phyloP scores from a whole-genome alignment of 2,797 vertebrate species.

The Nyctibius grandis region DNA sequence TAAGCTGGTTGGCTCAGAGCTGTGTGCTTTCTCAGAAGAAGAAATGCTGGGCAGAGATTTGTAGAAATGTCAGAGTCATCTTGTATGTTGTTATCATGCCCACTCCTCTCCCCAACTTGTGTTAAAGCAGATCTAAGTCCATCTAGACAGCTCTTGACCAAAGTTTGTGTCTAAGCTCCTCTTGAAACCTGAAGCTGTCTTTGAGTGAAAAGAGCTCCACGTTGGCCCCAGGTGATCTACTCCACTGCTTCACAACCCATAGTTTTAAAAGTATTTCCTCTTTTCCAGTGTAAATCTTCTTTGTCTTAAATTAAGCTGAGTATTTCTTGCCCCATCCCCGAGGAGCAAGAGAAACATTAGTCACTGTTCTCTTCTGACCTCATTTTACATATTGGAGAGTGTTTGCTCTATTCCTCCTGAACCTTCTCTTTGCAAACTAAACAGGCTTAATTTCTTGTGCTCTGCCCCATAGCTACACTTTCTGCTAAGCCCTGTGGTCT shows the following conservation, averaged over 20 bases:
- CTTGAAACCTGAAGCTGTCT: background rate
- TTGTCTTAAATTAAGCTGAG: conserved; percentile 29
- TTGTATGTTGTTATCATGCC: background rate
- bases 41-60: background rate
- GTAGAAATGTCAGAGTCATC: background rate
- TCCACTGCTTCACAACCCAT: background rate
- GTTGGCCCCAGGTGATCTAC: background rate
- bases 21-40: background rate
- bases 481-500: background rate
- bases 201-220: background rate
- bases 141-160: background rate
- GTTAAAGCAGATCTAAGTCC: background rate
- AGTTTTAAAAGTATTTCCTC: background rate
- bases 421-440: conserved; percentile 16
- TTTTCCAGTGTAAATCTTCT: conserved; percentile 16
- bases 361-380: conserved; percentile 57
- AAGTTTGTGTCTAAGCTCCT: background rate
- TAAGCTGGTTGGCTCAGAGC: background rate
- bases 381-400: conserved; percentile 27
- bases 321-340: conserved; percentile 15
- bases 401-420: conserved; percentile 37
- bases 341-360: conserved; percentile 32
- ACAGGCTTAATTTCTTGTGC: conserved; percentile 13
- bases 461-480: background rate
- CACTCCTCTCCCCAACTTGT: background rate